phyloP scores from a whole-genome alignment of 2,797 vertebrate genomes.

The Bucorvus abyssinicus region DNA sequence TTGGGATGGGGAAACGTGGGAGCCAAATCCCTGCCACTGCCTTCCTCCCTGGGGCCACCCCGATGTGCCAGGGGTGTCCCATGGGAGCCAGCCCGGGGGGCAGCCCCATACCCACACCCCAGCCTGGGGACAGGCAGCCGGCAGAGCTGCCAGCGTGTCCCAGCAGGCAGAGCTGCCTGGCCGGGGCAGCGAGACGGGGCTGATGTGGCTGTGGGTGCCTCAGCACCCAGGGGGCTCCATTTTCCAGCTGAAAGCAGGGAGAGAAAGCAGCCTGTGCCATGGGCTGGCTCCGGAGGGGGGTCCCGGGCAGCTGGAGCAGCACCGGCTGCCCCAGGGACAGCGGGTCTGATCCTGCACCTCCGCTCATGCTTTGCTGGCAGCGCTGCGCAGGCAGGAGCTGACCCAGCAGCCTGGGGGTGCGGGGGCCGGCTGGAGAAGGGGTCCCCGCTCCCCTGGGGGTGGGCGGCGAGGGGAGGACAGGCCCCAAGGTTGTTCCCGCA shows the following conservation, averaged over 20 bases:
- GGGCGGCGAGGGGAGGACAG: too few species aligned
- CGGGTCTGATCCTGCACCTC: background rate
- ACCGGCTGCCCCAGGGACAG: rapidly evolving
- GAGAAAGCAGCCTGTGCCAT: rapidly evolving
- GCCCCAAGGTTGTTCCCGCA: background rate
- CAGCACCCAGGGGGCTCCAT: background rate
- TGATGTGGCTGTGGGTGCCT: background rate
- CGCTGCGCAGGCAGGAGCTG: background rate
- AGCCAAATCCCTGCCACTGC: background rate
- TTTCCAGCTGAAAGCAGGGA: background rate
- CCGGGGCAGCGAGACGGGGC: background rate
- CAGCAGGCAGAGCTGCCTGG: conserved; percentile 47
- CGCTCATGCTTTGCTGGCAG: rapidly evolving
- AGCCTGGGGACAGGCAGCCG: background rate
- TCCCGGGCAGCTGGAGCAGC: background rate
- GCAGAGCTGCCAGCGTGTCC: background rate
- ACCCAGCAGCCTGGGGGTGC: background rate
- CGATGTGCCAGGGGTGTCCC: background rate
- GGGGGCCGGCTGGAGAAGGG: background rate
- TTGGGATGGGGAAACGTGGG: rapidly evolving
- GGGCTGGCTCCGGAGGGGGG: background rate
- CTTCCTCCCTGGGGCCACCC: background rate
- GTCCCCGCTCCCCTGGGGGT: rapidly evolving
- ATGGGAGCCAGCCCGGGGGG: background rate
- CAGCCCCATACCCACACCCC: background rate